Evolutionary conservation across 1,140 invertebrate genomes (phyloP).

Genomic region (Drosophila kepulauana): DNA sequence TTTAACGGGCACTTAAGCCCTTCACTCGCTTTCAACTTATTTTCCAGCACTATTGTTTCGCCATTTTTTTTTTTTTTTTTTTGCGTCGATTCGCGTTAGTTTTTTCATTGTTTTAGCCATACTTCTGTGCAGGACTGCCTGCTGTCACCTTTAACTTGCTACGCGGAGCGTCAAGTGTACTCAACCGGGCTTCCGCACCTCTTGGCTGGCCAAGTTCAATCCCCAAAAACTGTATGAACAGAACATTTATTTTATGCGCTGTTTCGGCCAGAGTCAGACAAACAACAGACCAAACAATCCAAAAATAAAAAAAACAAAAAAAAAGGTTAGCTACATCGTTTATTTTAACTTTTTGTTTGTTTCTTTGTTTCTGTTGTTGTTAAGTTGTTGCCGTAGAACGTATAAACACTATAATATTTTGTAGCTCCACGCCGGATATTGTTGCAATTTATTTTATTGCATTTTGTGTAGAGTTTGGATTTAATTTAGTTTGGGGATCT

Average conservation of each 20-base stretch:
- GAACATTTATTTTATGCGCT: constrained; percentile 80
- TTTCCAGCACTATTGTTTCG: constrained; percentile 75
- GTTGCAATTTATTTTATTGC: constrained; percentile 83
- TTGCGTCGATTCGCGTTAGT: constrained; percentile 37
- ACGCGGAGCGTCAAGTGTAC: constrained; percentile 42
- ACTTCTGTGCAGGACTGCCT: constrained; percentile 31
- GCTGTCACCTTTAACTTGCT: constrained; percentile 75
- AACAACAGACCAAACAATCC: constrained; percentile 35
- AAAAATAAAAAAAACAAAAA: constrained; percentile 17
- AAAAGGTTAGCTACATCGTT: constrained; percentile 71
- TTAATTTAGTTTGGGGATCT: constrained; percentile 71
- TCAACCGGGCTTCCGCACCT: constrained; percentile 32
- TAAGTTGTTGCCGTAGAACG: constrained; percentile 26
- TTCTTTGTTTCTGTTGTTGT: constrained; percentile 40
- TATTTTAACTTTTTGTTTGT: constrained; percentile 62
- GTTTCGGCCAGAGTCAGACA: constrained; percentile 41
- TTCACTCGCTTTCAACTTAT: constrained; percentile 76
- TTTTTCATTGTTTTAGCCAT: constrained; percentile 31
- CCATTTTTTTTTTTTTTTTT: constrained; percentile 49
- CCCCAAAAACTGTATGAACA: constrained; percentile 11
- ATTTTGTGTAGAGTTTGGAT: constrained; percentile 75
- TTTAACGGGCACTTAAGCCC: constrained; percentile 83
- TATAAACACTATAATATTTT: constrained; percentile 41
- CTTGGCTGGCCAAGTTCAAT: constrained; percentile 16
- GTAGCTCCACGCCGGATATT: constrained; percentile 62